phyloP scores from a whole-genome alignment of 2,888 invertebrate species.

The Halictus ligatus region DNA sequence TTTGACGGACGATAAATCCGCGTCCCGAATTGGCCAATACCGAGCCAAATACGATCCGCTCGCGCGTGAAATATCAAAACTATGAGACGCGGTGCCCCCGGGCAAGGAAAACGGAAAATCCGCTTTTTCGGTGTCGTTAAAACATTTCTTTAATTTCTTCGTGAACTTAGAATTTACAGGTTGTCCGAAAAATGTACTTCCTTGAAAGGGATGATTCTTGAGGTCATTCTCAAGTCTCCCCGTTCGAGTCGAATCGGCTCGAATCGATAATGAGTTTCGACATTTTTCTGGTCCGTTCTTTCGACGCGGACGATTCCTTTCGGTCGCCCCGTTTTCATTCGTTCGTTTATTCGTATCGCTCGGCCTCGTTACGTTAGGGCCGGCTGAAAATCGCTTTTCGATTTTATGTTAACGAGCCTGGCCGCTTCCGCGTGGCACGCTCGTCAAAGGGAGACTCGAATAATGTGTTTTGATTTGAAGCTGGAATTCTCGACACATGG shows the following conservation, averaged over 20 bases:
- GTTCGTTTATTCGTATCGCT: background rate
- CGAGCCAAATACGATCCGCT: slow-evolving; percentile 75
- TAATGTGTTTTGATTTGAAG: background rate
- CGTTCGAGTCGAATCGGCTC: slow-evolving; percentile 12
- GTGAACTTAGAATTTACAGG: too few species aligned
- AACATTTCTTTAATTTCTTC: background rate
- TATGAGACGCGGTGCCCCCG: slow-evolving; percentile 40
- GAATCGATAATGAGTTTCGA: slow-evolving; percentile 51
- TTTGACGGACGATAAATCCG: slow-evolving; percentile 79
- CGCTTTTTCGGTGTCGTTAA: background rate
- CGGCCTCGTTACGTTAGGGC: background rate
- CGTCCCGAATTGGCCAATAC: slow-evolving; percentile 78
- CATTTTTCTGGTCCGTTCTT: slow-evolving; percentile 20
- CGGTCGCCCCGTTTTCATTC: slow-evolving; percentile 8
- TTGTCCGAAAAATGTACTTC: too few species aligned
- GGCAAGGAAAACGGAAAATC: background rate
- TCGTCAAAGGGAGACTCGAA: background rate
- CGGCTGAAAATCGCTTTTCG: slow-evolving; percentile 1
- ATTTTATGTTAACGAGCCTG: slow-evolving; percentile 21
- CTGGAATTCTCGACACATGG: too few species aligned
- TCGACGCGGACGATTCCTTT: slow-evolving; percentile 6
- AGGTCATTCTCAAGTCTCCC: too few species aligned
- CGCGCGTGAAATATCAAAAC: slow-evolving; percentile 80
- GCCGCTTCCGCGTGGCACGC: background rate
- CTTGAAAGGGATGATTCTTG: too few species aligned